Base-by-base conservation (phyloP, 2,797 vertebrate genomes). In the Tinamus major region DNA sequence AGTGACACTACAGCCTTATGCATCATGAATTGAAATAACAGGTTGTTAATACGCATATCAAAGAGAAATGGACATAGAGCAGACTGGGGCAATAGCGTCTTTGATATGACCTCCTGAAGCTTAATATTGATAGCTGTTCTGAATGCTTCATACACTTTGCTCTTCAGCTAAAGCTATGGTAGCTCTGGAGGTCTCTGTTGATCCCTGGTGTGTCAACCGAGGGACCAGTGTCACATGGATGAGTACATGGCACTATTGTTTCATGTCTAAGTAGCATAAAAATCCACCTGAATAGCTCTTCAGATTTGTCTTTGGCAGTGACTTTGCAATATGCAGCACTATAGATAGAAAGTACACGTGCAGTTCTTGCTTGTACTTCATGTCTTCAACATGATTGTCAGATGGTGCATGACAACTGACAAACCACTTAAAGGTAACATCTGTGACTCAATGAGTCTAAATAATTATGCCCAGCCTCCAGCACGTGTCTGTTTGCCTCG, bases 351-450 rank as follows among this genome's bases (percentile, higher is more conserved):
- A 85, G 63, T 46, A 87, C 88, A 78, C 1, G 8, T 71, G 71
- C 75, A 81, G 75, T 39, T 62, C 77, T 90, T 77, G 42, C 71
- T 88, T 62, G 35, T 64, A 8, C 44, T 83, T 92, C 27, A 65
- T 79, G 59, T 84, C 70, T 74, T 89, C 64, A 75, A 33, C 6
- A 26, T 82, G 68, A 74, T 58, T 83, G 75, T 65, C 89, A 94
- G 91, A 74, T 70, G 64, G 24, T 41, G 71, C 82, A 58, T 86
- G 87, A 75, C 80, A 86, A 85, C 65, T 61, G 93, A 90, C 92
- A 94, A 70, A 87, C 48, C 65, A 85, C 71, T 76, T 90, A 87
- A 93, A 96, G 85, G 93, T 93, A 91, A 76, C 62, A 81, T 92
- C 89, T 92, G 75, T 84, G 87, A 95, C 70, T 90, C 68, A 85